A percentile compares a stretch with the other conserved stretches of the same genome.
These are phyloP conservation scores for Caenorhabditis brenneri DNA, from an alignment of 1,140 invertebrate species.

Conservation along the genomic window DNA sequence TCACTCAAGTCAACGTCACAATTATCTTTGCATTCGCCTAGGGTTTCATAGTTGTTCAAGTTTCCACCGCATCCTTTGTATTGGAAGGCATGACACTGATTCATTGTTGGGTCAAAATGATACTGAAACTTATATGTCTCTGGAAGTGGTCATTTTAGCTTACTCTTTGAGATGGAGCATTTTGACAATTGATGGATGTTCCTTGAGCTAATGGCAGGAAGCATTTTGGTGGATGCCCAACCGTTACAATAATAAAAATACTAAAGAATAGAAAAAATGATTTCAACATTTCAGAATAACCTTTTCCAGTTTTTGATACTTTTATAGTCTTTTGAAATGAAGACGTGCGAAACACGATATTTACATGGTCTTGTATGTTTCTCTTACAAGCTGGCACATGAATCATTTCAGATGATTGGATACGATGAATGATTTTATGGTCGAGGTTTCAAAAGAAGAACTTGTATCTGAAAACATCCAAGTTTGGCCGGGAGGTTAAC, in stretches of 20 bases:
- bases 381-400: background rate
- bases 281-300: background rate
- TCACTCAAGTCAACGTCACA: conserved; percentile 78
- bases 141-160: background rate
- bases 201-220: background rate
- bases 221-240: conserved; percentile 3
- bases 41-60: conserved; percentile 40
- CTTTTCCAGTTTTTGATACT: background rate
- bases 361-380: background rate
- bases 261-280: background rate
- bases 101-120: conserved; percentile 20
- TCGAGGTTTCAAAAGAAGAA: background rate
- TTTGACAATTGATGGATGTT: background rate
- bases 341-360: background rate
- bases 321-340: background rate
- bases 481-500: no score
- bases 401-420: background rate
- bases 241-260: background rate
- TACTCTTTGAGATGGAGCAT: background rate
- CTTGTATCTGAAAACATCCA: no score
- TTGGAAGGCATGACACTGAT: conserved; percentile 35
- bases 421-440: background rate
- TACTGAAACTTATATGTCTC: conserved; percentile 40
- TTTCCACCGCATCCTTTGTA: conserved; percentile 46
- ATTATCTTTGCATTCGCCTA: background rate